A percentile compares a stretch with the other conserved stretches of the same genome.
Conservation (phyloP, 2,888 invertebrate genomes). For the Diadromus collaris region DNA sequence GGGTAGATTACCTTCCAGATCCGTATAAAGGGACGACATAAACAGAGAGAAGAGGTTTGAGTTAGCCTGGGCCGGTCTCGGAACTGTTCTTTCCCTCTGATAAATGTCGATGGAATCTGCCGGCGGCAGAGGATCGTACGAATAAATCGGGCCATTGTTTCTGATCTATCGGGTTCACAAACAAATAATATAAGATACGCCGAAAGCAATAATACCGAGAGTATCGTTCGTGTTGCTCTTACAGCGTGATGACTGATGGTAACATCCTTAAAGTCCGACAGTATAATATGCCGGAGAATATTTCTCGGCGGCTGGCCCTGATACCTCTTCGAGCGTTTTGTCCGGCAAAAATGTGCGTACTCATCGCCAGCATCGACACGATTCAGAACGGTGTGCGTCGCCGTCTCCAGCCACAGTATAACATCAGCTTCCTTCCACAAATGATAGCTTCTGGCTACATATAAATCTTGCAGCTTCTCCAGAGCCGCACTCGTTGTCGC, state of each 20-base stretch:
- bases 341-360: constrained; percentile 83
- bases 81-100: constrained; percentile 80
- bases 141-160: constrained; percentile 83
- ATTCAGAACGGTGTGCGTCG: constrained; percentile 85
- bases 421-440: constrained; percentile 90
- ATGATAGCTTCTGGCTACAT: constrained; percentile 87
- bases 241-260: constrained; percentile 83
- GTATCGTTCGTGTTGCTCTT: constrained; percentile 62
- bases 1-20: constrained; percentile 81
- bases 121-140: constrained; percentile 91
- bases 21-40: constrained; percentile 87
- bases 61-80: constrained; percentile 66
- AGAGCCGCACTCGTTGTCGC: constrained; percentile 82
- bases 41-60: constrained; percentile 77
- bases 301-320: constrained; percentile 84
- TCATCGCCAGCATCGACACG: constrained; percentile 85
- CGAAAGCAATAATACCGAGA: background rate
- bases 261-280: constrained; percentile 87
- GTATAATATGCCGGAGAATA: constrained; percentile 86
- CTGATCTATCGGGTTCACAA: constrained; percentile 79
- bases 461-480: constrained; percentile 87
- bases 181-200: background rate
- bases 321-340: constrained; percentile 84
- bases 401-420: constrained; percentile 88
- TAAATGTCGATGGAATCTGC: constrained; percentile 88